These are phyloP conservation scores for Nothobranchius furzeri DNA, from an alignment of 2,113 vertebrate genomes.

Conservation along the genomic window DNA sequence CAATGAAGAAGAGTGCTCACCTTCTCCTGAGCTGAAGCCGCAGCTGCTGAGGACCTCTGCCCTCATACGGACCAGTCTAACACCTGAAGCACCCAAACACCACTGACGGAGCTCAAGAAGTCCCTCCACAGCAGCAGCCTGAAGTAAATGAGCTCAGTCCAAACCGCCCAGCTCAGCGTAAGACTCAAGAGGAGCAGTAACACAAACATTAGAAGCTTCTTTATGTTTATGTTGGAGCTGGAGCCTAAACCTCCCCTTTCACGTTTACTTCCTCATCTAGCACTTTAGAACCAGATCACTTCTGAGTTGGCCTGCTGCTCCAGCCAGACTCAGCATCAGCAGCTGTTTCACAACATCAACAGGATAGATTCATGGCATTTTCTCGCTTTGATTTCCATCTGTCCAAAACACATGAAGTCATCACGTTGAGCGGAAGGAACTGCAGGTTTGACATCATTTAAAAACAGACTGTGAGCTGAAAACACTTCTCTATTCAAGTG, in stretches of 20 bases:
- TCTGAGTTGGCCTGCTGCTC: constrained; percentile 5
- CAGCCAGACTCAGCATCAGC: constrained; percentile 10
- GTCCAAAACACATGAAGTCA: background rate
- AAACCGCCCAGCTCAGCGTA: background rate
- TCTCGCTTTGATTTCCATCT: background rate
- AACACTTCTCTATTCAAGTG: constrained; percentile 17
- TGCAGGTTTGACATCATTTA: background rate
- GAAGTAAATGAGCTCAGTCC: background rate
- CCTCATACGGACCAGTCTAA: constrained; percentile 52
- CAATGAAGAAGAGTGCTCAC: constrained; percentile 38
- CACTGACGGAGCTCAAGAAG: background rate
- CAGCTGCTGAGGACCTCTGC: constrained; percentile 38
- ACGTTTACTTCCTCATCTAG: constrained; percentile 13
- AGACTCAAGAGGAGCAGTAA: background rate
- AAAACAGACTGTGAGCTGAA: background rate
- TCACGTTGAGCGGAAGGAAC: background rate
- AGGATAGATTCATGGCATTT: too few relatives aligned
- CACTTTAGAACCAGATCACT: constrained; percentile 3
- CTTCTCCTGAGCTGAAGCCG: constrained; percentile 59
- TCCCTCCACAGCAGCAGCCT: background rate
- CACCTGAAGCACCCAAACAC: background rate
- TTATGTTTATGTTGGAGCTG: constrained; percentile 5
- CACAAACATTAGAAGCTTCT: background rate
- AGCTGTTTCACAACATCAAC: background rate
- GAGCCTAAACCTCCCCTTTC: background rate